phyloP scores from a whole-genome alignment of 2,113 vertebrate species.

The Brachypodius melanocephalos region DNA sequence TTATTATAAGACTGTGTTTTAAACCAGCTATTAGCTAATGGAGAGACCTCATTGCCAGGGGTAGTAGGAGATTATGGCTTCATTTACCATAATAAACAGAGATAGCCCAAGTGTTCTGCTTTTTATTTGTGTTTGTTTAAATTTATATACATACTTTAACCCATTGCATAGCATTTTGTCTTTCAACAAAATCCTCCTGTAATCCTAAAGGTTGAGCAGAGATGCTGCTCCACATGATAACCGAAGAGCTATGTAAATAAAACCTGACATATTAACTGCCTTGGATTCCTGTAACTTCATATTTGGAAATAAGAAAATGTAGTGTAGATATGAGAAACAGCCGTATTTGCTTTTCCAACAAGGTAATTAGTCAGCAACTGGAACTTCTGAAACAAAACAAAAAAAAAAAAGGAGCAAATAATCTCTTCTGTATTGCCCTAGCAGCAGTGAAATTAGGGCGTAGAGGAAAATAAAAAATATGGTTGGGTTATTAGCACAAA shows the following conservation, averaged over 20 bases:
- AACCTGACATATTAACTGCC: conserved; percentile 37
- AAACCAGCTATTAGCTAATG: conserved; percentile 57
- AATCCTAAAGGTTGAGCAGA: background rate
- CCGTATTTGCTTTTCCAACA: conserved; percentile 2
- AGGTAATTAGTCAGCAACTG: conserved; percentile 39
- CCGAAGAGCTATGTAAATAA: conserved; percentile 46
- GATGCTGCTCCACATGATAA: conserved; percentile 19
- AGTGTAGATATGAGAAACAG: background rate
- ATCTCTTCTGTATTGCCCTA: background rate
- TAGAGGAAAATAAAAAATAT: conserved; percentile 24
- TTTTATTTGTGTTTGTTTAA: conserved; percentile 50
- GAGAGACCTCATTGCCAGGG: conserved; percentile 21
- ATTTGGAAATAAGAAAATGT: conserved; percentile 37
- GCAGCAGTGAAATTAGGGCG: background rate
- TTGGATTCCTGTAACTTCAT: conserved; percentile 4
- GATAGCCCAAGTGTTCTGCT: conserved; percentile 25
- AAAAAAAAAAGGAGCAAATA: background rate
- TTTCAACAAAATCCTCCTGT: conserved; percentile 26
- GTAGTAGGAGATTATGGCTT: conserved; percentile 60
- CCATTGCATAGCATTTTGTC: conserved; percentile 30
- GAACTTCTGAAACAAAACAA: conserved; percentile 43
- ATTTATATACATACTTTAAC: conserved; percentile 38
- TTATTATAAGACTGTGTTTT: conserved; percentile 38
- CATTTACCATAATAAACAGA: conserved; percentile 48
- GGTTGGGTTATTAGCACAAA: conserved; percentile 17